phyloP scores from a whole-genome alignment of 2,113 vertebrate genomes.

The Centropus unirufus region DNA sequence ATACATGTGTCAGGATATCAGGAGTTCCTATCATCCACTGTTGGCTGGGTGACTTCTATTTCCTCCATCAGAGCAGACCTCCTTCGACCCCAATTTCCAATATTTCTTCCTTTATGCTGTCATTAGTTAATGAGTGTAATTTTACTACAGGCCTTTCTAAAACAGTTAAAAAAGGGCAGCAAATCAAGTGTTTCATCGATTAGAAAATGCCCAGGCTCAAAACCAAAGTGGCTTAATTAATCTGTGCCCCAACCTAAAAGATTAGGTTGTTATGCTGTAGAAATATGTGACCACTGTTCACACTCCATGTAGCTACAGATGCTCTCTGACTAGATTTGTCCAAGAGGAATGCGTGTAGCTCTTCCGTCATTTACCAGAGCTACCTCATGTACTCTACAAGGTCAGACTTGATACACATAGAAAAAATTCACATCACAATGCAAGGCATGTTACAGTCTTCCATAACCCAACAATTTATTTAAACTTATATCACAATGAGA shows the following conservation, averaged over 20 bases:
- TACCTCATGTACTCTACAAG: accelerated
- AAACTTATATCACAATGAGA: slow-evolving; percentile 76
- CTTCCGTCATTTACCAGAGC: accelerated
- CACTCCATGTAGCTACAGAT: not conserved
- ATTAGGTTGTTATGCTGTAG: not conserved
- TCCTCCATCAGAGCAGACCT: not conserved
- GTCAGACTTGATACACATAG: not conserved
- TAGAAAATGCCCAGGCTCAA: not conserved
- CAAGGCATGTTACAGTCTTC: slow-evolving; percentile 44
- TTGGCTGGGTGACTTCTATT: not conserved
- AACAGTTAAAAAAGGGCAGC: not conserved
- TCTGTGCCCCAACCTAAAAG: not conserved
- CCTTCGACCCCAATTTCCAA: not conserved
- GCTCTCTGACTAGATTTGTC: not conserved
- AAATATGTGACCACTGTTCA: not conserved
- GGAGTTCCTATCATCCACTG: not conserved
- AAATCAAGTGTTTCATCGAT: not conserved
- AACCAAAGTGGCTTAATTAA: not conserved
- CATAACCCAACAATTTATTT: slow-evolving; percentile 79
- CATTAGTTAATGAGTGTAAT: not conserved
- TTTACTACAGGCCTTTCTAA: not conserved
- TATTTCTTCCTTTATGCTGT: not conserved
- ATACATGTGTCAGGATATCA: not conserved
- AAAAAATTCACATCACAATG: slow-evolving; percentile 33
- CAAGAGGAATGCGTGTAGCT: not conserved